Conservation (phyloP, 2,888 invertebrate genomes). For the Oasisia sp. region DNA sequence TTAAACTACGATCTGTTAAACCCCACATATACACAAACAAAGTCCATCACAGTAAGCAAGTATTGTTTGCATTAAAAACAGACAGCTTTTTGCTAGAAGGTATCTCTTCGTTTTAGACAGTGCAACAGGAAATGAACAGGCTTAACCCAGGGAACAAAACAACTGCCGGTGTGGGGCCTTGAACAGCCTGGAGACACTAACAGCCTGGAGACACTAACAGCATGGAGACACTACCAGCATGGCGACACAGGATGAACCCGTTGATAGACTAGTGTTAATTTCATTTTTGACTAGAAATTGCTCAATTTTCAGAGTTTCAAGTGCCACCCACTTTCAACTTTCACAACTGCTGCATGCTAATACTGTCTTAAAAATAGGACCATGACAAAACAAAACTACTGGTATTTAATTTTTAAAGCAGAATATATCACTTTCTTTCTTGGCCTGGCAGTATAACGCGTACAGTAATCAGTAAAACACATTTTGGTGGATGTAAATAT, state of each 20-base stretch:
- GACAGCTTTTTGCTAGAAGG: not conserved
- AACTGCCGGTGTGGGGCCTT: not conserved
- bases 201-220: not conserved
- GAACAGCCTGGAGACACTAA: not conserved
- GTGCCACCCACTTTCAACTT: not conserved
- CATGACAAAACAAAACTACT: no score
- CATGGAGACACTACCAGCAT: no score
- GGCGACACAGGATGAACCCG: not conserved
- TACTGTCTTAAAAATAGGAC: no score
- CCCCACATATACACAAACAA: not conserved
- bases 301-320: not conserved
- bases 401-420: no score
- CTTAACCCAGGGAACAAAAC: not conserved
- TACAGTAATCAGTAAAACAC: no score
- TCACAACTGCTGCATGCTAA: no score
- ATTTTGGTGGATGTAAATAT: no score
- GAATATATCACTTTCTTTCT: no score
- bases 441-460: no score
- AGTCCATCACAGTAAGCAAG: not conserved
- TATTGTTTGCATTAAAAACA: not conserved
- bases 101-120: not conserved
- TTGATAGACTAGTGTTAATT: not conserved
- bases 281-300: no score
- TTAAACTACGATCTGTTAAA: not conserved
- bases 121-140: not conserved